Evolutionary conservation across 1,140 invertebrate genomes (phyloP).

Genomic region (Lordiphosa mommai): DNA sequence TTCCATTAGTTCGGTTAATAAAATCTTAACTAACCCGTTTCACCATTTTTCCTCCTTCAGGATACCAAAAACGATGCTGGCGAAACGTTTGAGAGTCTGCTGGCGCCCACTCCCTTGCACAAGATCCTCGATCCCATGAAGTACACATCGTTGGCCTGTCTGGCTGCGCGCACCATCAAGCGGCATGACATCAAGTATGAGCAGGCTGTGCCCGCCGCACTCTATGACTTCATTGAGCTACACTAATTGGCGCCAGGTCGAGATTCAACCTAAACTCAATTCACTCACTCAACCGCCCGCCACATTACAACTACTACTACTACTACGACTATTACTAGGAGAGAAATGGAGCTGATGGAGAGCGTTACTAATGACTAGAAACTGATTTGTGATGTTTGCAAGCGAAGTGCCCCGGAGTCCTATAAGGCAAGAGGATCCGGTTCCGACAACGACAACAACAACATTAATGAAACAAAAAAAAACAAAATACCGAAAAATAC

Average conservation of each 20-base stretch:
- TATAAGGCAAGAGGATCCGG: neutral
- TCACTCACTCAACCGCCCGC: constrained; percentile 49
- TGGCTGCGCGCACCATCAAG: constrained; percentile 87
- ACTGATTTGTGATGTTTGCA: constrained; percentile 75
- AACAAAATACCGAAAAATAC: constrained; percentile 12
- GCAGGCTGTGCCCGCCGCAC: constrained; percentile 54
- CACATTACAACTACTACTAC: constrained; percentile 44
- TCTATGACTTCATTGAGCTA: constrained; percentile 74
- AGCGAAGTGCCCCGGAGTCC: constrained; percentile 56
- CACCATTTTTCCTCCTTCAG: constrained; percentile 18
- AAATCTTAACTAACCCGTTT: neutral
- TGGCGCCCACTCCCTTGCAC: constrained; percentile 83
- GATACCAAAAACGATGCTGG: constrained; percentile 91
- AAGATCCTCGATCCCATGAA: constrained; percentile 89
- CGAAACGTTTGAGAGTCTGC: constrained; percentile 87
- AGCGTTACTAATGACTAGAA: constrained; percentile 62
- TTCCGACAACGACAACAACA: constrained; percentile 39
- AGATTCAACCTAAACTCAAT: constrained; percentile 39
- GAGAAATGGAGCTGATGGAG: constrained; percentile 37
- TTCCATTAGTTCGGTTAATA: no score
- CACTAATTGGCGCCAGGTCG: constrained; percentile 53
- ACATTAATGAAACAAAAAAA: constrained; percentile 19
- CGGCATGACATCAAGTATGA: constrained; percentile 65
- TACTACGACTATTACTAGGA: constrained; percentile 47
- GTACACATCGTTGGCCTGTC: constrained; percentile 89